Conservation (phyloP, 2,113 vertebrate genomes). For the Ophiodon elongatus region DNA sequence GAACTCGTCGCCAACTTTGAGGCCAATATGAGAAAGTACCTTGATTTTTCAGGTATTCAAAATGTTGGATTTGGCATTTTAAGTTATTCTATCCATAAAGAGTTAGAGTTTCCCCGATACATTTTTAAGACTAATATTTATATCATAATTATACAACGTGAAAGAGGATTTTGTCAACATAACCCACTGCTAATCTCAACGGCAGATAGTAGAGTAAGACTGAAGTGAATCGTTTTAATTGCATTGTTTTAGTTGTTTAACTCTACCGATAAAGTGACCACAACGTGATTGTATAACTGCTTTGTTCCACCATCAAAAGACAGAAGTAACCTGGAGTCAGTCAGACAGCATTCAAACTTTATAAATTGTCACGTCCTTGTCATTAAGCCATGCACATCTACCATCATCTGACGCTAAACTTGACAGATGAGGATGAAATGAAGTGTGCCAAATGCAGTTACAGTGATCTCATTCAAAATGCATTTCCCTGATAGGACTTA, state of each 20-base stretch:
- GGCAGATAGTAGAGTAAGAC: background rate
- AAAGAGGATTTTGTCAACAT: background rate
- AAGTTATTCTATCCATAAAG: background rate
- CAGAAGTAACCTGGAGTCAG: conserved; percentile 52
- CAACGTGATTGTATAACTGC: background rate
- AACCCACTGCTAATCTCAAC: background rate
- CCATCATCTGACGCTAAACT: conserved; percentile 83
- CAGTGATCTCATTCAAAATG: conserved; percentile 85
- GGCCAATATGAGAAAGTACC: background rate
- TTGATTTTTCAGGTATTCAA: background rate
- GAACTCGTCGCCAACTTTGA: background rate
- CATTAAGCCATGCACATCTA: conserved; percentile 87
- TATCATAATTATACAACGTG: background rate
- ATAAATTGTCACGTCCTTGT: conserved; percentile 84
- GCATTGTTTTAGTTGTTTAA: background rate
- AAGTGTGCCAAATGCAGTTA: conserved; percentile 89
- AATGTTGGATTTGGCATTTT: background rate
- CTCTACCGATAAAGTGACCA: conserved; percentile 14
- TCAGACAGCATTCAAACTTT: conserved; percentile 78
- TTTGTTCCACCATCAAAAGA: conserved; percentile 4
- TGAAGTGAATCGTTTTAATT: background rate
- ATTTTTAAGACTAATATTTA: background rate
- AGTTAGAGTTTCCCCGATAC: background rate
- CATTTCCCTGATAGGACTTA: conserved; percentile 87
- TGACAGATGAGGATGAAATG: conserved; percentile 93